Evolutionary conservation across 1,140 invertebrate species (phyloP), one percentile per base, ranked within the genome.

Genomic region (Colletes latitarsis): DNA sequence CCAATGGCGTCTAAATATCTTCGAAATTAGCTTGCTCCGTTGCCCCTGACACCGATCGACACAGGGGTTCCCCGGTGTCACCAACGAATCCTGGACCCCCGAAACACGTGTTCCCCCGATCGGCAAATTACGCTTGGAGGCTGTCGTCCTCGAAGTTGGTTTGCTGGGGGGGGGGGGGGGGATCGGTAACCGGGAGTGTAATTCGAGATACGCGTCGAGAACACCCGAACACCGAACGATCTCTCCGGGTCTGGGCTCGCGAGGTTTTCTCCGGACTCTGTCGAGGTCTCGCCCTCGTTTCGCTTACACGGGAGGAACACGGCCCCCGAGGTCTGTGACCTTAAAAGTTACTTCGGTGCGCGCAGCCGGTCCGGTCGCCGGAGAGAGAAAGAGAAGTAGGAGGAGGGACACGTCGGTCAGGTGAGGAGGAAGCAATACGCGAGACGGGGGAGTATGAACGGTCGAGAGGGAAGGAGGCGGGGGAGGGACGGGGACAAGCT

Each of bases 271-370:
- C 73, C 57, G 72, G 81, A 73, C 69, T 72, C 57, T 39, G 60
- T 64, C 83, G 83, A 82, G 72, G 80, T 86, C 83, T 86, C 84
- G 84, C 74, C 84, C 85, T 86, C 84, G 79, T 86, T 87, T 87
- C 82, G 82, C 64, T 62, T n/a, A 67, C 41, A 60, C 49, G 30
- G 64, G 70, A 72, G 58, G 64, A 49, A 66, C 55, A 66, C 41
- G 53, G 12, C 46, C 58, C 71, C 49, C 49, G 77, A 83, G 84
- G 84, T 87, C 84, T 83, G 70, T 87, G 85, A 86, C 85, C 85
- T 87, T 86, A 87, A 87, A 87, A 86, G 82, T 81, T 78, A 68
- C 80, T 82, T 52, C 58, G 77, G 66, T 81, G 67, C 75, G 62
- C 52, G 72, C 85, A 85, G 71, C 55, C 77, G 30, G 30, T 30